Evolutionary conservation across 2,797 vertebrate species (phyloP).

Genomic region (Bradypodion ventrale): DNA sequence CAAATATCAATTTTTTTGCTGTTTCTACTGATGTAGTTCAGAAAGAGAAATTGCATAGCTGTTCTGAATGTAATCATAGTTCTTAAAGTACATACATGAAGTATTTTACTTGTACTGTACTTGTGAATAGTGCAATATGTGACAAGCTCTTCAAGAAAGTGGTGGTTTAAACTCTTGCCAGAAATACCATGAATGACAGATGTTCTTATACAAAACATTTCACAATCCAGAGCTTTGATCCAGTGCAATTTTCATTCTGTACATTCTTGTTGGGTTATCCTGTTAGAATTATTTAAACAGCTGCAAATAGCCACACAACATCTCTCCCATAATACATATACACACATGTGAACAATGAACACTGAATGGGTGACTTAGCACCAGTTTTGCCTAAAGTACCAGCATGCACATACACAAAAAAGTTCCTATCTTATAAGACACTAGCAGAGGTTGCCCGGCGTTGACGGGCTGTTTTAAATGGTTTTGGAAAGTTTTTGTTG

Average conservation of each 20-base stretch:
- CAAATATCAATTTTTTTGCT: background rate
- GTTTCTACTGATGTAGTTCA: background rate
- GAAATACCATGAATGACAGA: conserved; percentile 13
- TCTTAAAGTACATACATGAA: background rate
- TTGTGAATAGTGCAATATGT: background rate
- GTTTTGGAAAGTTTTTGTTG: too few species aligned
- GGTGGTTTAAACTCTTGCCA: background rate
- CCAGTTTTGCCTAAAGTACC: background rate
- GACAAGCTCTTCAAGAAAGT: background rate
- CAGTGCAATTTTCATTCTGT: conserved; percentile 31
- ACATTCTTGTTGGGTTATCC: conserved; percentile 24
- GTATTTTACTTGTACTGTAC: background rate
- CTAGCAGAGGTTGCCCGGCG: too few species aligned
- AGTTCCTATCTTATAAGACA: background rate
- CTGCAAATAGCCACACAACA: conserved; percentile 19
- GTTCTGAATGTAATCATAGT: background rate
- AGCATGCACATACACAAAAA: background rate
- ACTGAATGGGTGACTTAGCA: background rate
- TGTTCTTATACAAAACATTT: conserved; percentile 11
- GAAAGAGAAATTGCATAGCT: background rate
- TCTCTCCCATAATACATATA: background rate
- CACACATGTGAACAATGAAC: background rate
- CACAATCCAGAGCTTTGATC: background rate
- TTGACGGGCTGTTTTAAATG: too few species aligned
- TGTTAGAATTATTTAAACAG: conserved; percentile 30